These are phyloP conservation scores for Leptura quadrifasciata DNA, from an alignment of 2,888 invertebrate genomes.

Conservation along the genomic window DNA sequence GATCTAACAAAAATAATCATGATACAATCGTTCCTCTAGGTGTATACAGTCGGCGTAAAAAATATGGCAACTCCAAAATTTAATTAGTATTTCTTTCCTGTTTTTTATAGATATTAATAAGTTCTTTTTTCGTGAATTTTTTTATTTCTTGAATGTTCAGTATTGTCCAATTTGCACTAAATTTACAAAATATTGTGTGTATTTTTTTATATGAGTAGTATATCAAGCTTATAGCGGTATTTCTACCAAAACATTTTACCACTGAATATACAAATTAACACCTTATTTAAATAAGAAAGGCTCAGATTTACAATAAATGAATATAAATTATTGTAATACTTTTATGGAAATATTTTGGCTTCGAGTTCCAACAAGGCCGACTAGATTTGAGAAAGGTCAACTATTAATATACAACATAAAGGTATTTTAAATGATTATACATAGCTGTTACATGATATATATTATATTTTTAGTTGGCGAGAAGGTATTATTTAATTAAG, in stretches of 20 bases:
- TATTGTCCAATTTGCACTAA: too few species aligned
- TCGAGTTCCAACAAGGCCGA: conserved; percentile 9
- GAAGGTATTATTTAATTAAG: background rate
- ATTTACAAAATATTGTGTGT: too few species aligned
- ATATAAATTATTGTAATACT: conserved; percentile 26
- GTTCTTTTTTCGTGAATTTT: too few species aligned
- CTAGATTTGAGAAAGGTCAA: conserved; percentile 23
- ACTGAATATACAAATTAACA: conserved; percentile 5
- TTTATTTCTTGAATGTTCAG: too few species aligned
- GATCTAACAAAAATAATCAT: background rate
- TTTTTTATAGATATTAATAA: too few species aligned
- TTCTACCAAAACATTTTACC: background rate
- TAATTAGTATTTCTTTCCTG: too few species aligned
- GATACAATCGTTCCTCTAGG: background rate
- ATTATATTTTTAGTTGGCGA: conserved; percentile 20
- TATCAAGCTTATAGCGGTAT: background rate
- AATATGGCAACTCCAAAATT: too few species aligned
- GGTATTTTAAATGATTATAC: background rate
- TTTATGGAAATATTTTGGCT: conserved; percentile 28
- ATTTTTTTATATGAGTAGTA: too few species aligned
- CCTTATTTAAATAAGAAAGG: conserved; percentile 4
- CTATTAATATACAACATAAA: conserved; percentile 16
- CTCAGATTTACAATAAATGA: conserved; percentile 17
- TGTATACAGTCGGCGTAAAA: background rate
- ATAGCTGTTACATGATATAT: conserved; percentile 21